These are phyloP conservation scores for Yasuhikotakia modesta DNA, from an alignment of 2,797 vertebrate genomes.

Conservation along the genomic window DNA sequence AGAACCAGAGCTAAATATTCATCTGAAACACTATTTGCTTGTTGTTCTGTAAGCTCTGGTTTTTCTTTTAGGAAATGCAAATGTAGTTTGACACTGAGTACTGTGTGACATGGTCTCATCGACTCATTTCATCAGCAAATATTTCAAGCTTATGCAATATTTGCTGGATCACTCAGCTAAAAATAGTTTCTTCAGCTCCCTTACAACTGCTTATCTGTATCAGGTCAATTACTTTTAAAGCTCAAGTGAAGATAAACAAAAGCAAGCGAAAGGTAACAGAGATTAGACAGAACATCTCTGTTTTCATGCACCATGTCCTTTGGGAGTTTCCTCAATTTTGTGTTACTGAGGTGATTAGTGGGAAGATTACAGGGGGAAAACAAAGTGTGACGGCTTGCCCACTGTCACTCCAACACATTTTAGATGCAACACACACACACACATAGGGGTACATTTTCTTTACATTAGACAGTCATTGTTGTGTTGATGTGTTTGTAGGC, in stretches of 20 bases:
- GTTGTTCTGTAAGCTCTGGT: background rate
- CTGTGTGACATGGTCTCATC: background rate
- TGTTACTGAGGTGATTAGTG: slow-evolving; percentile 65
- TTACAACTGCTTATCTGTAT: background rate
- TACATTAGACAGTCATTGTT: background rate
- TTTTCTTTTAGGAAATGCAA: background rate
- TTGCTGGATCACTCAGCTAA: background rate
- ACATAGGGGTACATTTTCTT: slow-evolving; percentile 9
- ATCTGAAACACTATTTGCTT: no score
- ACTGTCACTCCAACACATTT: slow-evolving; percentile 40
- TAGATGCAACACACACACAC: slow-evolving; percentile 44
- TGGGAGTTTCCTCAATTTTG: slow-evolving; percentile 76
- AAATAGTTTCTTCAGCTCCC: slow-evolving; percentile 15
- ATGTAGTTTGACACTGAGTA: background rate
- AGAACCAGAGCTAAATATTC: no score
- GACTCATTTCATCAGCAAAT: slow-evolving; percentile 10
- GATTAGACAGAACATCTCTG: background rate
- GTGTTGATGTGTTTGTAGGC: background rate
- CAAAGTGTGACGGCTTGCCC: slow-evolving; percentile 50
- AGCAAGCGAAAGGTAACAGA: background rate
- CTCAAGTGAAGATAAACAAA: background rate
- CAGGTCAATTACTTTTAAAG: background rate
- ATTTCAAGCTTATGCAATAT: slow-evolving; percentile 32
- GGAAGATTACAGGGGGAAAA: slow-evolving; percentile 65
- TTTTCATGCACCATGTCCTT: background rate